A percentile compares a stretch with the other conserved stretches of the same genome.
Conservation (phyloP, 2,797 vertebrate species). For the Helicolenus hilgendorfi region DNA sequence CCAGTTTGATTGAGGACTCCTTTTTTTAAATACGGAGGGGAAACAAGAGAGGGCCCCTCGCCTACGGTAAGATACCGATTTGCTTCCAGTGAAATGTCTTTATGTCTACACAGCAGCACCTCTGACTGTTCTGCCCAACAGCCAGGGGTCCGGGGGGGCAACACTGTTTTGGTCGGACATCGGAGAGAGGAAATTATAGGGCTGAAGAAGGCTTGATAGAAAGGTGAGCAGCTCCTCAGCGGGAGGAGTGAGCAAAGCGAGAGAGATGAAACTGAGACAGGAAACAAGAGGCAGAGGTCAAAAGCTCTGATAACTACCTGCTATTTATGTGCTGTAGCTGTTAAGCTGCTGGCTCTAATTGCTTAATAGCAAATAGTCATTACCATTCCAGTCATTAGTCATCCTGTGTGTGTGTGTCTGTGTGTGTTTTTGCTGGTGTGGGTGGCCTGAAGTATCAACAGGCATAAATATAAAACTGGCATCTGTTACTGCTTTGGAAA, state of each 20-base stretch:
- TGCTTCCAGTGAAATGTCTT: constrained; percentile 31
- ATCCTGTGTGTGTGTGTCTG: not conserved
- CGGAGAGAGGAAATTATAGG: constrained; percentile 48
- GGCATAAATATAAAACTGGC: not conserved
- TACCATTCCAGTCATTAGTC: constrained; percentile 50
- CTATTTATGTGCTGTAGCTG: constrained; percentile 30
- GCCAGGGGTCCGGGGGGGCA: not conserved
- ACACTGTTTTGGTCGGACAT: constrained; percentile 22
- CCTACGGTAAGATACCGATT: not conserved
- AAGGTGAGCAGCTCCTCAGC: constrained; percentile 36
- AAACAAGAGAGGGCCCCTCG: constrained; percentile 15
- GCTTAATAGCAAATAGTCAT: constrained; percentile 55
- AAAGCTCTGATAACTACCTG: constrained; percentile 29
- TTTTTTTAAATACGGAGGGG: constrained; percentile 9
- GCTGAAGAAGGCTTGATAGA: constrained; percentile 34
- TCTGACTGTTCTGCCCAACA: constrained; percentile 7
- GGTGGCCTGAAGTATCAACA: constrained; percentile 25
- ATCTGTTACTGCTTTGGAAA: not conserved
- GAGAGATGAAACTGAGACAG: constrained; percentile 25
- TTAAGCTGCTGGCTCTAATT: constrained; percentile 30
- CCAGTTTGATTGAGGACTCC: constrained; percentile 53
- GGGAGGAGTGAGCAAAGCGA: not conserved
- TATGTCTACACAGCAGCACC: constrained; percentile 3
- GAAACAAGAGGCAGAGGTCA: constrained; percentile 49
- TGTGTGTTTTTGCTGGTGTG: constrained; percentile 18